A percentile compares a stretch with the other conserved stretches of the same genome.
phyloP scores from a whole-genome alignment of 2,113 vertebrate genomes.

The Sitta europaea region DNA sequence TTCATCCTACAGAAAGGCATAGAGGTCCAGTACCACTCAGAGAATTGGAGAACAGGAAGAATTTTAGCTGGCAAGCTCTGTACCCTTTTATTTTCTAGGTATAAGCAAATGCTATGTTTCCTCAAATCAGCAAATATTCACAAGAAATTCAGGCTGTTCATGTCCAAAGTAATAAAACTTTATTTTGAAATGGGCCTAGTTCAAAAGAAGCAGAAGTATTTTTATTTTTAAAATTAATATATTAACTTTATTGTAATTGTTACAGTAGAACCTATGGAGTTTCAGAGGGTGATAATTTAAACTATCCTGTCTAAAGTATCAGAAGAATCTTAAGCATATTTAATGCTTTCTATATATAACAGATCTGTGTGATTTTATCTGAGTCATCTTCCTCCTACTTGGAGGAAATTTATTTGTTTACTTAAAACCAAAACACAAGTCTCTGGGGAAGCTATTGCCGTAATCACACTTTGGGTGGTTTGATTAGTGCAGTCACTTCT shows the following conservation, averaged over 20 bases:
- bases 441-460: background rate
- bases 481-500: background rate
- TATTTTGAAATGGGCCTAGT: background rate
- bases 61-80: background rate
- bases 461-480: background rate
- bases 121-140: background rate
- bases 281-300: background rate
- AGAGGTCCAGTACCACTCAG: background rate
- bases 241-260: background rate
- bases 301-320: background rate
- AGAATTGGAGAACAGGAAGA: background rate
- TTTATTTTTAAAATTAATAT: background rate
- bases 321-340: background rate
- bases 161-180: background rate
- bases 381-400: background rate
- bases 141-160: background rate
- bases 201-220: background rate
- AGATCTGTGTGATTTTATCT: background rate
- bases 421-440: background rate
- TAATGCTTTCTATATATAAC: background rate
- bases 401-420: background rate
- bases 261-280: background rate
- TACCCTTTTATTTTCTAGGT: background rate
- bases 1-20: background rate
- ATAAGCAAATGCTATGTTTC: background rate